These are phyloP conservation scores for Penaeus japonicus DNA, from an alignment of 1,140 invertebrate genomes.

Conservation along the genomic window DNA sequence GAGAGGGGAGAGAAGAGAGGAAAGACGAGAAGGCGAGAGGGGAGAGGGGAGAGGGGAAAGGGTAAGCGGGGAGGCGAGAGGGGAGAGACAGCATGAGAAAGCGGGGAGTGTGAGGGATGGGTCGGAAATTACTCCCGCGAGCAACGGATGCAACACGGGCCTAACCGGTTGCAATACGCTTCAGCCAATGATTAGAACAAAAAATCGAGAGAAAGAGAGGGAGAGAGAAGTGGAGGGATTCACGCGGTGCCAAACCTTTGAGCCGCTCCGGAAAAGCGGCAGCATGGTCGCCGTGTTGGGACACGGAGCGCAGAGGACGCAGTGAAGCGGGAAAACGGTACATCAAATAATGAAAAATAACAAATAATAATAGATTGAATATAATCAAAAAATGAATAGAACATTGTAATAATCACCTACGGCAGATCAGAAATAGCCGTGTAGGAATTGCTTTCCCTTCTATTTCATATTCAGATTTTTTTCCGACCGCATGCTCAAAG, in stretches of 20 bases:
- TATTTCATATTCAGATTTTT: no score
- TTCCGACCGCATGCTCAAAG: no score
- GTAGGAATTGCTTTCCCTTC: no score
- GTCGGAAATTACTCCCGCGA: neutral
- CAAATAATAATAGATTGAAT: no score
- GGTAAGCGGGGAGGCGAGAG: neutral
- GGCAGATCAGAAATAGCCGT: no score
- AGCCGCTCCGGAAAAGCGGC: neutral
- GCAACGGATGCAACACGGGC: no score
- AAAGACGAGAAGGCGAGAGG: neutral
- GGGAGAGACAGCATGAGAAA: neutral
- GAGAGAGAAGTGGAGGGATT: neutral
- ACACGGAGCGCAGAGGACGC: neutral
- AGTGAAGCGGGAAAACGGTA: neutral
- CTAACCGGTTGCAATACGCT: no score
- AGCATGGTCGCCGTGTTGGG: neutral
- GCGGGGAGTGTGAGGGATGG: neutral
- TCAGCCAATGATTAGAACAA: no score
- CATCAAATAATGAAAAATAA: no score
- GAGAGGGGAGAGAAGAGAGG: neutral
- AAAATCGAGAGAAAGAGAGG: neutral
- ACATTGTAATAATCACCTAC: no score
- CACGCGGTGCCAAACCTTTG: no score
- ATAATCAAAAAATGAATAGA: no score
- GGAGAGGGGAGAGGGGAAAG: neutral